phyloP scores from a whole-genome alignment of 2,888 invertebrate genomes.

The Tetranychus piercei region DNA sequence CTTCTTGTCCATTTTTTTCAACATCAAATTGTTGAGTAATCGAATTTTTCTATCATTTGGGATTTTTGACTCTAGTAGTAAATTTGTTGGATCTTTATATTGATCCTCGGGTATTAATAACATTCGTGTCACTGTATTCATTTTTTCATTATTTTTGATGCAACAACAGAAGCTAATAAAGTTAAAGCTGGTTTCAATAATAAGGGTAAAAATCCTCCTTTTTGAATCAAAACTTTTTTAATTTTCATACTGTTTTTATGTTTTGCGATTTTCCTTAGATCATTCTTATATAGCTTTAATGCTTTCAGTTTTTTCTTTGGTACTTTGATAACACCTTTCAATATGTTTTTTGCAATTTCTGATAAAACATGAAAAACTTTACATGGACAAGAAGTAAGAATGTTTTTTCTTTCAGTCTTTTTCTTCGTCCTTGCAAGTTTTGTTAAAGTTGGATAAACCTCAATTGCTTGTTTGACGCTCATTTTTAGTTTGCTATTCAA shows the following conservation, averaged over 20 bases:
- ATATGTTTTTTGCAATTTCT: neutral
- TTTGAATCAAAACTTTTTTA: neutral
- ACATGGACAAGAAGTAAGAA: neutral
- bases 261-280: neutral
- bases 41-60: neutral
- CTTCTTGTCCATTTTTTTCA: neutral
- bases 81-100: neutral
- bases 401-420: neutral
- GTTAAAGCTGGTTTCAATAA: neutral
- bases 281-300: conserved; percentile 3
- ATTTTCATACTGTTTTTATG: neutral
- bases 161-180: neutral
- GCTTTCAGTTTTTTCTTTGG: neutral
- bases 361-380: neutral
- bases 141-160: neutral
- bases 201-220: neutral
- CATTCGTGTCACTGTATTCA: neutral
- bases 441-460: neutral
- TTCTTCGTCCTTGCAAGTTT: neutral
- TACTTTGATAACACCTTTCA: neutral
- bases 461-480: neutral
- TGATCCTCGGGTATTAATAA: neutral
- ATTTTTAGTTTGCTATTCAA: neutral
- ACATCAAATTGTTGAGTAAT: neutral
- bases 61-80: neutral